Evolutionary conservation across 2,113 vertebrate species (phyloP), one percentile per base, ranked within the genome.

Genomic region (Lontra canadensis): DNA sequence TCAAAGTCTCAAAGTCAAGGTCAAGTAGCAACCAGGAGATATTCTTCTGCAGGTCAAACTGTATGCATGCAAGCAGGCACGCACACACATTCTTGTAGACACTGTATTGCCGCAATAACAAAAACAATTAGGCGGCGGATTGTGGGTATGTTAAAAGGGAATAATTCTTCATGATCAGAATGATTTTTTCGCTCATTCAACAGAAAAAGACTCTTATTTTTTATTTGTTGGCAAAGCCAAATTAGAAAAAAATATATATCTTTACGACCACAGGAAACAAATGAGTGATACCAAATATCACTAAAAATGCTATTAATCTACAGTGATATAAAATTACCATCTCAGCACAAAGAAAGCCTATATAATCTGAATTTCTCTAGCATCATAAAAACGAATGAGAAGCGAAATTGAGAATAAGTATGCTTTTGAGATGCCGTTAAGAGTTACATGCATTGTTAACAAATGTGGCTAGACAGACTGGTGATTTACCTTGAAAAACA

Each of bases 211-310:
- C 98, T 39, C 74, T 98, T 96, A 97, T 97, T 98, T 97, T 98
- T 98, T 97, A 98, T 98, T 97, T 98, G 96, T 98, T 98, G 96
- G 98, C 97, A 98, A 98, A 98, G 96, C 97, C 91, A 98, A 98
- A 98, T 98, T 98, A 98, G 94, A 98, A 98, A 98, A 98, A 83
- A 94, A 98, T 97, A 96, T 26, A 98, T 98, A 96, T 98, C 82
- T 98, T 97, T 98, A 97, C 73, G 78, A 87, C 98, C 93, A 98
- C 82, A 96, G 95, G 95, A 98, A 97, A 98, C 97, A 98, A 99
- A 98, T 97, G 49, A 98, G 93, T 97, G 88, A 96, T 49, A 98
- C 98, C 96, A 98, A 98, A 98, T 98, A 98, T 98, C 97, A 90
- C 98, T 98, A 93, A 98, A 98, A 97, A 97, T 96, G 85, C 49